phyloP scores from a whole-genome alignment of 2,888 invertebrate species.

The Oasisia sp. region DNA sequence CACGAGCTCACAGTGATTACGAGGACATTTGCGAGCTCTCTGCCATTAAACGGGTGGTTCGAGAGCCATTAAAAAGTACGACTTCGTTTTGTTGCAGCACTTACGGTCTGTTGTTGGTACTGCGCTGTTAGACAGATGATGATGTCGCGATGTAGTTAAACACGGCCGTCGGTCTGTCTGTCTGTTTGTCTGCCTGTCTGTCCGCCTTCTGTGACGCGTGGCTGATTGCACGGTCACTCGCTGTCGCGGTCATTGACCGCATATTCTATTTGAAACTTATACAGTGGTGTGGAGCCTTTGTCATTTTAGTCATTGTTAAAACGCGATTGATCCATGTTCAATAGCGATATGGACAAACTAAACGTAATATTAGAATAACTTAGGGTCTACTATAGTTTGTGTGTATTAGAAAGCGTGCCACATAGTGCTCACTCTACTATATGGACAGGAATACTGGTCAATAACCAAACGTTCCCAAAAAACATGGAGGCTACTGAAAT shows the following conservation, averaged over 20 bases:
- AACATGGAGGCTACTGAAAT: too few relatives aligned
- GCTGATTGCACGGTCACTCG: background rate
- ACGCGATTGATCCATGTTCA: background rate
- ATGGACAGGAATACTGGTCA: too few relatives aligned
- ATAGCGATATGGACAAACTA: background rate
- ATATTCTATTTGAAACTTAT: background rate
- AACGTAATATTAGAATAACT: too few relatives aligned
- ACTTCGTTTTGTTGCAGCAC: background rate
- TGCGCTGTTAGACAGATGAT: slow-evolving; percentile 10
- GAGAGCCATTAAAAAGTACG: background rate
- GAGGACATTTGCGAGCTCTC: background rate
- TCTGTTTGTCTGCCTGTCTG: background rate
- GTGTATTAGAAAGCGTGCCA: too few relatives aligned
- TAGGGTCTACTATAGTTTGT: too few relatives aligned
- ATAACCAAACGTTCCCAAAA: too few relatives aligned
- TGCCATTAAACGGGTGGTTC: background rate
- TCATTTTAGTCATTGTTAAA: background rate
- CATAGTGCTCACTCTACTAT: too few relatives aligned
- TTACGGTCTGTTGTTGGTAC: background rate
- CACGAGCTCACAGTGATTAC: background rate
- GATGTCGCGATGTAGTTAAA: slow-evolving; percentile 12
- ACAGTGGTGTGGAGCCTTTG: background rate
- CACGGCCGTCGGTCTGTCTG: background rate
- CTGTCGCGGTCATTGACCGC: background rate
- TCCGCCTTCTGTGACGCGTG: background rate